Evolutionary conservation across 2,888 invertebrate species (phyloP).

Genomic region (Lypha dubia): DNA sequence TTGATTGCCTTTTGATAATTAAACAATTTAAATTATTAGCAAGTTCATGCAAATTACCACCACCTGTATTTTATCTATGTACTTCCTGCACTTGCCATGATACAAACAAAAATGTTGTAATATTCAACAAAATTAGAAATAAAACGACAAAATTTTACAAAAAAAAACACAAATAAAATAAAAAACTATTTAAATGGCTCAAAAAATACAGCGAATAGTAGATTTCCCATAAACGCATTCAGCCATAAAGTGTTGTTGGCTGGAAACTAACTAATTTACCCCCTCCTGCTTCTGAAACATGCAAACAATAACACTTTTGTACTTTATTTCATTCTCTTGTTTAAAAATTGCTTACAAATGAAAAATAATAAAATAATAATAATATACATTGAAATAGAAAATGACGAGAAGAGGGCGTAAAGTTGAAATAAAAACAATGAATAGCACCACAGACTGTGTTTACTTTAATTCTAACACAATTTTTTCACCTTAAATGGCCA

Average conservation of each 20-base stretch:
- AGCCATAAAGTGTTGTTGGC: constrained; percentile 66
- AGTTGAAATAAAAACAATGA: constrained; percentile 16
- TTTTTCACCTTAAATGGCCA: constrained; percentile 22
- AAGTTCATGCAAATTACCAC: no score
- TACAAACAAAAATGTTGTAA: not conserved
- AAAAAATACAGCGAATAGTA: not conserved
- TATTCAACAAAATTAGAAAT: not conserved
- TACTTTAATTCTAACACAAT: constrained; percentile 10
- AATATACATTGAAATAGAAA: constrained; percentile 1
- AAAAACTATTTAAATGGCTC: constrained; percentile 36
- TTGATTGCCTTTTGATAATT: no score
- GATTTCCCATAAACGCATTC: constrained; percentile 70
- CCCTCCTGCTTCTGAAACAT: constrained; percentile 14
- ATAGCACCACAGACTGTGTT: not conserved
- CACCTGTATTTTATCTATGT: no score
- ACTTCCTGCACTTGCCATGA: not conserved
- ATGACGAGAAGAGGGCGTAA: constrained; percentile 49
- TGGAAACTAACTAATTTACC: constrained; percentile 44
- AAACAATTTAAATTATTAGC: no score
- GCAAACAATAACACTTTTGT: constrained; percentile 1
- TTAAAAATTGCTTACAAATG: constrained; percentile 5
- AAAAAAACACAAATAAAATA: no score
- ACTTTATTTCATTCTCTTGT: not conserved
- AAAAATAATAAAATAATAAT: not conserved
- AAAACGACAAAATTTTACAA: constrained; percentile 36